A percentile compares a stretch with the other conserved stretches of the same genome.
Conservation (phyloP, 2,113 vertebrate species). For the Phylloscopus trochiloides region DNA sequence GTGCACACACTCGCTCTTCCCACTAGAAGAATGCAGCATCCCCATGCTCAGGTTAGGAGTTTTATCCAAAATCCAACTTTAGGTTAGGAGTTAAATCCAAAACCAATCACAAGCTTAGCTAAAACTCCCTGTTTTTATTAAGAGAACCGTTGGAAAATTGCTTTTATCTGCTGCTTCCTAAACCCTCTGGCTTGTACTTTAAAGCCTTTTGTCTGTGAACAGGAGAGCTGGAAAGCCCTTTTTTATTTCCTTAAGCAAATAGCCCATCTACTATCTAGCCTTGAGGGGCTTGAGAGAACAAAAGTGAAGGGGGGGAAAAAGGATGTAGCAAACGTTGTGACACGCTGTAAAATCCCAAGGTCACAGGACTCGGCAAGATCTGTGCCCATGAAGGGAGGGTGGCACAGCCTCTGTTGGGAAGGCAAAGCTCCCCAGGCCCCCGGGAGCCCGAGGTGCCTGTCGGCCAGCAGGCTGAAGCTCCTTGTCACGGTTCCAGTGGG, state of each 20-base stretch:
- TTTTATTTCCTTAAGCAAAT: conserved; percentile 49
- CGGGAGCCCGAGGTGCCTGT: rapidly evolving
- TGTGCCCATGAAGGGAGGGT: background rate
- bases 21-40: background rate
- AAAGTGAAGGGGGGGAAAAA: background rate
- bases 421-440: background rate
- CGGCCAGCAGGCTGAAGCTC: background rate
- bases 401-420: background rate
- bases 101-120: conserved; percentile 1
- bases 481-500: rapidly evolving
- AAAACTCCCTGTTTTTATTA: background rate
- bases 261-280: conserved; percentile 6
- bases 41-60: background rate
- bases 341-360: background rate
- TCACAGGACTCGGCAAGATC: background rate
- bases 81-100: background rate
- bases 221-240: conserved; percentile 3
- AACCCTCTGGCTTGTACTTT: conserved; percentile 2
- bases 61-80: background rate
- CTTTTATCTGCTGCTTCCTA: conserved; percentile 30
- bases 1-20: background rate
- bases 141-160: conserved; percentile 14
- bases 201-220: conserved; percentile 38
- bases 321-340: background rate
- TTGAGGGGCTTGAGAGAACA: background rate